Evolutionary conservation across 2,888 invertebrate genomes (phyloP).

Genomic region (Standfussiana lucernea): DNA sequence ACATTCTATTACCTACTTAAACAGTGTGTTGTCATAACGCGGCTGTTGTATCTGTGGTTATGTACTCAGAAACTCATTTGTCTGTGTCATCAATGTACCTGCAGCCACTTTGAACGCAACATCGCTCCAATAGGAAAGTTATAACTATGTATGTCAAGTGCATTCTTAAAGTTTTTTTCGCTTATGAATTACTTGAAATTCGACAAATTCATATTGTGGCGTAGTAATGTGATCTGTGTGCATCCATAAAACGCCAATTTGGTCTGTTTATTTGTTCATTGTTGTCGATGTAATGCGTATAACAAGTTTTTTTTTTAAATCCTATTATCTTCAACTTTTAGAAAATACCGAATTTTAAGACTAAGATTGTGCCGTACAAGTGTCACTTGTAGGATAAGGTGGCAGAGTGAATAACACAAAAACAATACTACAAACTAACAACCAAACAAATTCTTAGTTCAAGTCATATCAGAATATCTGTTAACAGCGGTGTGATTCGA

Average conservation of each 20-base stretch:
- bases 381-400: not conserved
- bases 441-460: slow-evolving; percentile 2
- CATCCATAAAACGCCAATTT: no score
- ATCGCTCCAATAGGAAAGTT: not conserved
- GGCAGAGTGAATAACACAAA: not conserved
- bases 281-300: no score
- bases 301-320: no score
- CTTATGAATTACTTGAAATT: no score
- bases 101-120: slow-evolving; percentile 27
- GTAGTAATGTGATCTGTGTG: no score
- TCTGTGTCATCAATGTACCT: slow-evolving; percentile 37
- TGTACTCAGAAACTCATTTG: slow-evolving; percentile 52
- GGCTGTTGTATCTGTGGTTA: slow-evolving; percentile 14
- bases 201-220: no score
- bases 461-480: slow-evolving; percentile 51
- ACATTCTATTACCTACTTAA: slow-evolving; percentile 18
- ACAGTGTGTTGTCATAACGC: slow-evolving; percentile 4
- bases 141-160: slow-evolving; percentile 7
- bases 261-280: no score
- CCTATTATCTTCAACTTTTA: no score
- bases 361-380: no score
- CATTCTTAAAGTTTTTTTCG: not conserved
- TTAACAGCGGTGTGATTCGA: slow-evolving; percentile 43
- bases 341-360: no score
- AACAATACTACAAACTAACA: not conserved